Conservation (phyloP, 2,113 vertebrate genomes). For the Pedetes capensis region DNA sequence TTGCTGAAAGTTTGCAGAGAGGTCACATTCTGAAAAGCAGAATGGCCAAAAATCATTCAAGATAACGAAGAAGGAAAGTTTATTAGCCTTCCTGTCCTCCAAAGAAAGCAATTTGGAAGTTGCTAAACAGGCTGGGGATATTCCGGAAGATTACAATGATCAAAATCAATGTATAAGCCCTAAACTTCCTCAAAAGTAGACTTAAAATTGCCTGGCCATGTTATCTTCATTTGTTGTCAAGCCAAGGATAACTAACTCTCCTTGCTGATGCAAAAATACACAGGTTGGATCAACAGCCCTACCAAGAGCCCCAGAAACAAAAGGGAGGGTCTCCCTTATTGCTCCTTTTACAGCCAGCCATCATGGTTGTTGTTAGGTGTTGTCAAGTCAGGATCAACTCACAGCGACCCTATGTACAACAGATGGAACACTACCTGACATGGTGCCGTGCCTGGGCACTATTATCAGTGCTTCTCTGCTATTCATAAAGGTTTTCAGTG, state of each 20-base stretch:
- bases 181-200: neutral
- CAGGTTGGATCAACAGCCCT: neutral
- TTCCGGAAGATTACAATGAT: neutral
- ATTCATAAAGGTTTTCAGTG: too few relatives aligned
- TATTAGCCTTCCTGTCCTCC: neutral
- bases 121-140: neutral
- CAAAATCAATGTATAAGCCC: neutral
- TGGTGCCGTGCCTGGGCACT: too few relatives aligned
- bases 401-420: too few relatives aligned
- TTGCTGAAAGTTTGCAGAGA: neutral
- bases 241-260: neutral
- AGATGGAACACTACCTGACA: too few relatives aligned
- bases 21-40: neutral
- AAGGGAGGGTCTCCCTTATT: neutral
- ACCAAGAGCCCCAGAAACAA: neutral
- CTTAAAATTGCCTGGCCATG: neutral
- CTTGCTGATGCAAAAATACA: neutral
- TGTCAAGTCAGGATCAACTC: too few relatives aligned
- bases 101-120: neutral
- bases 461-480: too few relatives aligned
- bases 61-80: neutral
- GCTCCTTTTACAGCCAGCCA: too few relatives aligned
- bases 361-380: too few relatives aligned
- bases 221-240: neutral
- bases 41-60: neutral